Conservation (phyloP, 2,797 vertebrate genomes). For the Psittacula derbiana region DNA sequence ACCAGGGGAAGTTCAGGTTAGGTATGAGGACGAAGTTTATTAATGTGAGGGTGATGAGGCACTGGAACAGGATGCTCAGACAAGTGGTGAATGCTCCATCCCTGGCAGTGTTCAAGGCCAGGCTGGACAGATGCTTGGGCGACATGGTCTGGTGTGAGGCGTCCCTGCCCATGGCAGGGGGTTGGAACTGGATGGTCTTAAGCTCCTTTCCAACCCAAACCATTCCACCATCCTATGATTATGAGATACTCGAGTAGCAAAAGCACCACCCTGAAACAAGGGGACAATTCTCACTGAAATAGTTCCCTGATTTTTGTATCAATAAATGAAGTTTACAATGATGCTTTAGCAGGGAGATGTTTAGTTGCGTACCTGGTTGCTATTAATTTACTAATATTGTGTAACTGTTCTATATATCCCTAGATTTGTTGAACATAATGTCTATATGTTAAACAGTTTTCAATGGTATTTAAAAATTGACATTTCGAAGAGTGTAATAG, state of each 20-base stretch:
- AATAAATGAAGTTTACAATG: neutral
- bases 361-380: neutral
- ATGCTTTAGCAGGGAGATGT: neutral
- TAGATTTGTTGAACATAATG: slow-evolving; percentile 32
- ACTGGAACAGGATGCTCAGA: neutral
- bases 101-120: neutral
- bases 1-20: neutral
- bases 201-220: neutral
- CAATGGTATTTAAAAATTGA: slow-evolving; percentile 67
- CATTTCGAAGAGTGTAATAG: slow-evolving; percentile 70
- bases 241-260: neutral
- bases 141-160: neutral
- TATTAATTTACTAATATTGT: slow-evolving; percentile 31
- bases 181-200: neutral
- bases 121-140: neutral
- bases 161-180: neutral
- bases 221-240: neutral
- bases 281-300: neutral
- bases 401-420: slow-evolving; percentile 36
- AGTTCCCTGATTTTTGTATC: neutral
- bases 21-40: neutral
- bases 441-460: slow-evolving; percentile 67
- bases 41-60: neutral
- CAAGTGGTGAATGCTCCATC: neutral
- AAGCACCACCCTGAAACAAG: neutral